Base-by-base conservation (phyloP, 2,888 invertebrate genomes). In the Phaonia tiefii region DNA sequence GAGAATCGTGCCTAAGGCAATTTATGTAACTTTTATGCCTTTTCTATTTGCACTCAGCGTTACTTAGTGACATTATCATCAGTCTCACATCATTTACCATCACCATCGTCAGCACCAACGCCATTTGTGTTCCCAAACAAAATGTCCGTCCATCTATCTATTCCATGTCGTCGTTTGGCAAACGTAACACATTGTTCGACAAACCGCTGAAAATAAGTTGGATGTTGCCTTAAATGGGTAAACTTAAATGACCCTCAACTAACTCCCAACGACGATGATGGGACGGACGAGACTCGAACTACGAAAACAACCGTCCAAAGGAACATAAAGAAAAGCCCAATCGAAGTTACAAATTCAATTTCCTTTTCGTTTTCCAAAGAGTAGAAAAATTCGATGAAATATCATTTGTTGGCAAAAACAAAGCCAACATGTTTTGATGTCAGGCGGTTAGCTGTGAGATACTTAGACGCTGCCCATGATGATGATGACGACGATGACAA, bases 1-100 rank as follows among this genome's bases (percentile, higher is more conserved):
- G 71, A 75, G 81, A 84, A 81, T 84, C 84, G 84, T 84, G 84
- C 84, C 73, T 69, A 8, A 51, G 70, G 77, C 81, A 79, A 83
- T 84, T 84, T 84, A 84, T 84, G 81, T 84, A 84, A 84, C 84
- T 83, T 79, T 84, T 83, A 42, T 70, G n/a, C n/a, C 63, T 42
- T 10, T 70, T 58, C 13, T 26, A 56, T n/a, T 66, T 44, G 73
- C n/a, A n/a, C n/a, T n/a, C n/a, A n/a, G n/a, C n/a, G n/a, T n/a
- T n/a, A n/a, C n/a, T n/a, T n/a, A n/a, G 58, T 39, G 20, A 13
- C 39, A 46, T 26, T 58, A 67, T 49, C 71, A 42, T 51, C 69
- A 69, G 71, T 71, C 71, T n/a, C n/a, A 17, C 75, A 65, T n/a
- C 60, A 20, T 8, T 42, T 26, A 13, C 26, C 58, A 67, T 26